Conservation (phyloP, 2,113 vertebrate species). For the Microtus pennsylvanicus region DNA sequence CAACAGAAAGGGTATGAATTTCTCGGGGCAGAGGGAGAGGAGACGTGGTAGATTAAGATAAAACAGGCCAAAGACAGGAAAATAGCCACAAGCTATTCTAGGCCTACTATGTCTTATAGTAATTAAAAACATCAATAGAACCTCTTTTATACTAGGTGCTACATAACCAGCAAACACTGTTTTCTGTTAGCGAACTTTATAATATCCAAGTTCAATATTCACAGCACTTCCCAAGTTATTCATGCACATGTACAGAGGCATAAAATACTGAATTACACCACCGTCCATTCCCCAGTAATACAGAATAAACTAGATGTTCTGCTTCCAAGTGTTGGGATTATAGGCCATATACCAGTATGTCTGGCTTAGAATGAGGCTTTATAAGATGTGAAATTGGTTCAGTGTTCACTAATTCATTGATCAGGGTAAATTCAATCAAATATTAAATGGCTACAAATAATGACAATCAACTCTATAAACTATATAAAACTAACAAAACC, state of each 20-base stretch:
- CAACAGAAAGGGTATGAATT: not conserved
- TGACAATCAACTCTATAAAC: not conserved
- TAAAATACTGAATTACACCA: not conserved
- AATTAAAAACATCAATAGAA: slow-evolving; percentile 29
- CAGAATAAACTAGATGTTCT: not conserved
- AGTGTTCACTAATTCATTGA: not conserved
- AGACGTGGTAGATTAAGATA: not conserved
- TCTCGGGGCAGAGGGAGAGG: not conserved
- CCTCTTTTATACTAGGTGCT: slow-evolving; percentile 5
- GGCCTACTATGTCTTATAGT: not conserved
- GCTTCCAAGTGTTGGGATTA: not conserved
- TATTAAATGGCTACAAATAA: slow-evolving; percentile 10
- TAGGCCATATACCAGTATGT: not conserved
- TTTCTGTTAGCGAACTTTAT: not conserved
- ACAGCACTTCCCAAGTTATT: slow-evolving; percentile 14
- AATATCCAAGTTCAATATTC: not conserved
- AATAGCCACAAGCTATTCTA: not conserved
- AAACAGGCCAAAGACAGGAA: not conserved
- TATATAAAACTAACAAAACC: slow-evolving; percentile 45
- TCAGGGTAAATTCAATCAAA: not conserved
- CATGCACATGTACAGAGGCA: not conserved
- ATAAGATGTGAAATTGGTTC: slow-evolving; percentile 14
- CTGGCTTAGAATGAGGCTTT: not conserved
- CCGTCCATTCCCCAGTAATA: not conserved
- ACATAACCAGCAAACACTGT: slow-evolving; percentile 2